Conservation (phyloP, 2,888 invertebrate species). For the Ischnus inquisitorius region DNA sequence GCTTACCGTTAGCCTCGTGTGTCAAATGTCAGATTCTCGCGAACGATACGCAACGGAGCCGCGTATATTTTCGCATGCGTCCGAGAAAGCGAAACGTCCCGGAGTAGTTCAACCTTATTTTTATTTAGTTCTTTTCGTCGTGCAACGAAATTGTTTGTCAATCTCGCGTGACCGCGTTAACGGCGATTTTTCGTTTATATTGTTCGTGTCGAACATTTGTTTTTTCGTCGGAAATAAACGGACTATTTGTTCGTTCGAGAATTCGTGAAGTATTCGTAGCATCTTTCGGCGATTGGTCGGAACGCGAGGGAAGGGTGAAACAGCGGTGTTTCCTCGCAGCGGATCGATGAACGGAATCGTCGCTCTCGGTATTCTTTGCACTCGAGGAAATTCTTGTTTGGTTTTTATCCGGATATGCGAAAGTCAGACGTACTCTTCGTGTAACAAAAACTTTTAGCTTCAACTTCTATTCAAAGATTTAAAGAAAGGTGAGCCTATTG, state of each 20-base stretch:
- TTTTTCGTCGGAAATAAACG: too few relatives aligned
- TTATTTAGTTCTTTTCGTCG: too few relatives aligned
- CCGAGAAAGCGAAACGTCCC: slow-evolving; percentile 29
- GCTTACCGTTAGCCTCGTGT: slow-evolving; percentile 52
- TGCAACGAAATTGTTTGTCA: too few relatives aligned
- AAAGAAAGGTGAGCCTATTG: neutral
- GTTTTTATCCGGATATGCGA: neutral
- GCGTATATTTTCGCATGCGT: slow-evolving; percentile 2
- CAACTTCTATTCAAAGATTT: too few relatives aligned
- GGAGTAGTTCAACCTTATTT: neutral
- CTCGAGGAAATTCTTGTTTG: neutral
- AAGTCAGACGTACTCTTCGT: too few relatives aligned
- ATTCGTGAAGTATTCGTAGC: neutral
- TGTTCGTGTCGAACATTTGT: too few relatives aligned
- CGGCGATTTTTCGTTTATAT: too few relatives aligned
- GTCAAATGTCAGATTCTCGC: slow-evolving; percentile 66
- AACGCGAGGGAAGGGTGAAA: neutral
- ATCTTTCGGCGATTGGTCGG: neutral
- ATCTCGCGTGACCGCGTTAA: too few relatives aligned
- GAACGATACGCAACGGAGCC: slow-evolving; percentile 24
- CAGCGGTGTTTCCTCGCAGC: neutral
- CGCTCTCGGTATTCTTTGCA: neutral
- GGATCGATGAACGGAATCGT: neutral
- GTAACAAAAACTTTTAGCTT: too few relatives aligned
- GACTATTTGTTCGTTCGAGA: neutral